Percentiles rank a stretch among this genome's conserved stretches.
Evolutionary conservation across 2,888 invertebrate species (phyloP).

Genomic region (Ormyrus thymus): DNA sequence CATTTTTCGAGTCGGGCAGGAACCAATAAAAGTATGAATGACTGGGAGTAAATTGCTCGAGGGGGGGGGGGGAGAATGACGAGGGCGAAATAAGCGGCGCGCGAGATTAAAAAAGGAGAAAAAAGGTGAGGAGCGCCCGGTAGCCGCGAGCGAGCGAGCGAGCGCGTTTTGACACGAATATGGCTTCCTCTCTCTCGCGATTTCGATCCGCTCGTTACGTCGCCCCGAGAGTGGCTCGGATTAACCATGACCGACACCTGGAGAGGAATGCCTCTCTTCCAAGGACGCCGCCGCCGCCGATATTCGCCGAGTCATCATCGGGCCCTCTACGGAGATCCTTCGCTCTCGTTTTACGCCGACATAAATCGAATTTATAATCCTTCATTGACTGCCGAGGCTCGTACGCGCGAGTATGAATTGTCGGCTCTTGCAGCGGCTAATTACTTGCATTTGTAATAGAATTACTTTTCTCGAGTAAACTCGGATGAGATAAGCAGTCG

Average conservation of each 20-base stretch:
- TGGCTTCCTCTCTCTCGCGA: slow-evolving; percentile 68
- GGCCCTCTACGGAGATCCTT: slow-evolving; percentile 18
- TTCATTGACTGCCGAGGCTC: slow-evolving; percentile 10
- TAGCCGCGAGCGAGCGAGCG: neutral
- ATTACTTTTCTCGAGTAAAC: no score
- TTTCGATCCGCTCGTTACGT: slow-evolving; percentile 72
- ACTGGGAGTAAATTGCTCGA: neutral
- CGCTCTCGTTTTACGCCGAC: slow-evolving; percentile 19
- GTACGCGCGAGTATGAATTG: neutral
- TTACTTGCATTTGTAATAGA: neutral
- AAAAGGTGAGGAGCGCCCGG: neutral
- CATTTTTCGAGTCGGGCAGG: slow-evolving; percentile 3
- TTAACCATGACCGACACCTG: slow-evolving; percentile 73
- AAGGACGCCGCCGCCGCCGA: slow-evolving; percentile 65
- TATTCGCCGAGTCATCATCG: slow-evolving; percentile 67
- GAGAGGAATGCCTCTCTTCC: slow-evolving; percentile 64
- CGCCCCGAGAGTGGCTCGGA: slow-evolving; percentile 63
- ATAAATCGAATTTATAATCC: slow-evolving; percentile 51
- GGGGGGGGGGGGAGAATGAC: slow-evolving; percentile 10
- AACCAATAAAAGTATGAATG: slow-evolving; percentile 15
- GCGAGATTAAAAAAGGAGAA: slow-evolving; percentile 34
- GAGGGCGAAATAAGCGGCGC: slow-evolving; percentile 14
- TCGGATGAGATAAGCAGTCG: no score
- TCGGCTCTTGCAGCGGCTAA: neutral
- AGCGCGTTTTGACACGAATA: slow-evolving; percentile 70